Conservation (phyloP, 2,797 vertebrate species). For the Hippopotamyrus pictus region DNA sequence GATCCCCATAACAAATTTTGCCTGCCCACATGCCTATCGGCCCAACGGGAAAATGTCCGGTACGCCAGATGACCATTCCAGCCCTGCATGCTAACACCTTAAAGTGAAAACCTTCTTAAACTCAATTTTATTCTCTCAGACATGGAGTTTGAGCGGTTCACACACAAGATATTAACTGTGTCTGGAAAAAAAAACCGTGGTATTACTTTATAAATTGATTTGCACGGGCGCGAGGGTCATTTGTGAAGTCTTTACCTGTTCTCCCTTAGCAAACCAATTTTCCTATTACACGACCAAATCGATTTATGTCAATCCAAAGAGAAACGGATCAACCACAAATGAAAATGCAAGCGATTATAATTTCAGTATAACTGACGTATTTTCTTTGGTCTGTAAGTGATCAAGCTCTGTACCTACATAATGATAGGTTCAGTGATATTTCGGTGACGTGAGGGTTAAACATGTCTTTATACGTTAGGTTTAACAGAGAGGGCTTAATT, state of each 20-base stretch:
- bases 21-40: background rate
- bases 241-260: slow-evolving; percentile 12
- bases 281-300: slow-evolving; percentile 15
- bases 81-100: background rate
- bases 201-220: slow-evolving; percentile 1
- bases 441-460: background rate
- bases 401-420: background rate
- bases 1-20: background rate
- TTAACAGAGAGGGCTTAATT: background rate
- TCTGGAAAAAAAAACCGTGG: background rate
- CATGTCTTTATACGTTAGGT: background rate
- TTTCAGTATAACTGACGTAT: background rate
- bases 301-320: slow-evolving; percentile 7
- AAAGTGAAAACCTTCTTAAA: background rate
- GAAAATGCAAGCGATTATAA: slow-evolving; percentile 1
- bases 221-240: background rate
- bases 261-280: background rate
- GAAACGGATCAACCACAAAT: slow-evolving; percentile 8
- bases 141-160: background rate
- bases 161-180: background rate
- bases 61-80: background rate
- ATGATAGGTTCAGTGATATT: background rate
- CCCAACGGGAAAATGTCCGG: background rate
- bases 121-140: background rate
- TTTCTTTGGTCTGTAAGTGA: background rate